Percentiles rank a stretch among this genome's conserved stretches.
These are phyloP conservation scores for Drosophila eugracilis DNA, from an alignment of 1,140 invertebrate species.

Conservation along the genomic window DNA sequence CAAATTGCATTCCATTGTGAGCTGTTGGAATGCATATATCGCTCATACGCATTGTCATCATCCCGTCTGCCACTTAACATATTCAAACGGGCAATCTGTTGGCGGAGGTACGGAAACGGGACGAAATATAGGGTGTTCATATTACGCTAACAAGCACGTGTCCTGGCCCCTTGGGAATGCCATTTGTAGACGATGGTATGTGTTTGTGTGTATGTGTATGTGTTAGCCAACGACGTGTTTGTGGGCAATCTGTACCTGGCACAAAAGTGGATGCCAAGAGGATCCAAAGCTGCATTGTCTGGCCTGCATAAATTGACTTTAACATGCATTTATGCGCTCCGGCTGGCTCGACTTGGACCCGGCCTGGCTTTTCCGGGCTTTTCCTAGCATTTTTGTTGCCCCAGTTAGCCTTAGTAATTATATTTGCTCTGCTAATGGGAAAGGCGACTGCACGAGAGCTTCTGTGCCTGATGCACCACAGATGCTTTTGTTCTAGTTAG, in stretches of 20 bases:
- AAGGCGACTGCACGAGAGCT: conserved; percentile 10
- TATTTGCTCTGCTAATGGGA: conserved; percentile 69
- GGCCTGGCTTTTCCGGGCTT: conserved; percentile 2
- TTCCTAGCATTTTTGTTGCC: conserved; percentile 53
- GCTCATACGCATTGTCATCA: conserved; percentile 58
- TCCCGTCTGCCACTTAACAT: conserved; percentile 62
- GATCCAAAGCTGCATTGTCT: conserved; percentile 56
- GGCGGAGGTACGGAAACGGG: no score
- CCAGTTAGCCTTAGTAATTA: conserved; percentile 70
- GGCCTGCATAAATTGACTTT: conserved; percentile 51
- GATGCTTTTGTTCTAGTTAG: conserved; percentile 66
- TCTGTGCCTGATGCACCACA: conserved; percentile 13
- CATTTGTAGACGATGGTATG: no score
- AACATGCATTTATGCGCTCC: conserved; percentile 55
- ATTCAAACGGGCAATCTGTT: conserved; percentile 49
- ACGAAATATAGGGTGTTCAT: conserved; percentile 30
- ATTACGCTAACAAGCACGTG: conserved; percentile 51
- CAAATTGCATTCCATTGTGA: conserved; percentile 57
- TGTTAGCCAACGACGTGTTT: conserved; percentile 15
- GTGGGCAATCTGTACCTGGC: conserved; percentile 44
- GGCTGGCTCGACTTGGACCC: conserved; percentile 3
- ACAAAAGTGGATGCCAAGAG: conserved; percentile 59
- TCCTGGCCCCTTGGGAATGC: conserved; percentile 20
- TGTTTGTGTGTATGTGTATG: conserved; percentile 2
- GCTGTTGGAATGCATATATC: conserved; percentile 44